Conservation (phyloP, 2,113 vertebrate genomes). For the Pontoporia blainvillei region DNA sequence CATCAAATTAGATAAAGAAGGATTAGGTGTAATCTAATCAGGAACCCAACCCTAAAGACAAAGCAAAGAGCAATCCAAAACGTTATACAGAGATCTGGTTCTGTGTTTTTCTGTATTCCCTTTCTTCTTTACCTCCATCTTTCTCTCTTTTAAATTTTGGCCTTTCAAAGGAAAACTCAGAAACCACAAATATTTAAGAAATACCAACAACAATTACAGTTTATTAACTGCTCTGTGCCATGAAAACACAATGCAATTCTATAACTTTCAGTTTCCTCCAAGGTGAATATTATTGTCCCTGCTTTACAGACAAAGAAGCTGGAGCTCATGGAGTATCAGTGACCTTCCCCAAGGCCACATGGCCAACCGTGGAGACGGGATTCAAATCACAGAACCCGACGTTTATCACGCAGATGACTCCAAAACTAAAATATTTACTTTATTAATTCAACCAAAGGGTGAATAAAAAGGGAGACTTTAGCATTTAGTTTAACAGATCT, state of each 20-base stretch:
- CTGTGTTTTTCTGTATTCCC: neutral
- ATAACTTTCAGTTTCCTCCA: neutral
- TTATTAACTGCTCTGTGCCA: neutral
- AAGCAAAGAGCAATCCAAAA: neutral
- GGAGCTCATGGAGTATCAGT: neutral
- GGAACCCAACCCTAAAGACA: neutral
- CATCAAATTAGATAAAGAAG: neutral
- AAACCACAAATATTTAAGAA: conserved; percentile 30
- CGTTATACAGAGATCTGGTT: neutral
- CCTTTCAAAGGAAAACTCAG: neutral
- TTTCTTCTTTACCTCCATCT: neutral
- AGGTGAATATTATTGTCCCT: neutral
- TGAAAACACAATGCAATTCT: neutral
- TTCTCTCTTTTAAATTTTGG: neutral
- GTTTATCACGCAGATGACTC: neutral
- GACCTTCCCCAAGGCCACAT: neutral
- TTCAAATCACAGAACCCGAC: neutral
- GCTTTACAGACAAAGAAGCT: neutral
- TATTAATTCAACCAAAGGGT: neutral
- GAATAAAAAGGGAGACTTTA: neutral
- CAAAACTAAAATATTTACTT: neutral
- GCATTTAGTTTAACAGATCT: neutral
- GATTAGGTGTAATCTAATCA: neutral
- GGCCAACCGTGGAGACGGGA: neutral
- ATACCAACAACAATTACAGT: neutral